Evolutionary conservation across 2,888 invertebrate species (phyloP), one percentile per base, ranked within the genome.

Genomic region (Periphyllus acericola): DNA sequence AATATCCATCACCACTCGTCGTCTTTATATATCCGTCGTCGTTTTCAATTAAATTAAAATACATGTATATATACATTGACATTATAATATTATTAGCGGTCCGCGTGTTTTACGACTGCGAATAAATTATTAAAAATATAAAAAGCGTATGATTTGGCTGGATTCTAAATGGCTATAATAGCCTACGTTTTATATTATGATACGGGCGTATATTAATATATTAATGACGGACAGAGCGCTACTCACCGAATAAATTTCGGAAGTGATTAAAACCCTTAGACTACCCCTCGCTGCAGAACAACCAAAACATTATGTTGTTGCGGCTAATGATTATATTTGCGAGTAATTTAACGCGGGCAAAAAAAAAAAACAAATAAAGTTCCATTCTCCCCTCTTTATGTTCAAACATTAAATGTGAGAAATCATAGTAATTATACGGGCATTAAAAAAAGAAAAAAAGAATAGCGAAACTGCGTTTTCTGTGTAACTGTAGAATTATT

Each of bases 271-370:
- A 72, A 34, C 72, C 34, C 32, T 32, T 17, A 66, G 66, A 29
- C 5, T 68, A 1, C 19, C 40, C 19, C 17, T 11, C 29, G 68
- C n/a, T 29, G n/a, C n/a, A n/a, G 72, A n/a, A 17, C 17, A 9
- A 25, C 32, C 66, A 19, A 60, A 80, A 80, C 40, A 29, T 66
- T 34, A n/a, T 68, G 25, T 11, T 17, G 36, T 60, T n/a, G 2
- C 14, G 46, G 9, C 19, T 6, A 25, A 60, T 8, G 36, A 36
- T n/a, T 80, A 29, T 29, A 40, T 1, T 46, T 32, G 40, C 14
- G 46, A 46, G 68, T 81, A 81, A 71, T 81, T 81, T 32, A 80
- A 81, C 46, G 21, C 29, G 68, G 29, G 71, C 46, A 46, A 71
- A n/a, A 81, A 46, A 25, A n/a, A 32, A 6, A 80, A 80, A 66